Conservation (phyloP, 2,888 invertebrate genomes). For the Chalcosyrphus nemorum region DNA sequence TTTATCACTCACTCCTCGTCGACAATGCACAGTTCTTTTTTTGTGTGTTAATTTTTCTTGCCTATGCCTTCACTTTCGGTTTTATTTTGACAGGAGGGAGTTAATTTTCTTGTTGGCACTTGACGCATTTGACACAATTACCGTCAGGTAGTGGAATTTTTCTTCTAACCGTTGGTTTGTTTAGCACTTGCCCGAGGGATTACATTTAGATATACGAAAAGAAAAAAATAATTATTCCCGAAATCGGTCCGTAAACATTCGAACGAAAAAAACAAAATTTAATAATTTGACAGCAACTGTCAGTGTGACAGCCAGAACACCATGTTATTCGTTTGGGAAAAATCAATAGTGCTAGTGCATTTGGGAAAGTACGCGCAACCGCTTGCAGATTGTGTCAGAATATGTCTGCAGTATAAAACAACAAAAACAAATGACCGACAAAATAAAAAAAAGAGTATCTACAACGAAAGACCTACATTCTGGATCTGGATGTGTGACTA, state of each 20-base stretch:
- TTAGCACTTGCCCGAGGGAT: not conserved
- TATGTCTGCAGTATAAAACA: slow-evolving; percentile 54
- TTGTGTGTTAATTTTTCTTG: slow-evolving; percentile 5
- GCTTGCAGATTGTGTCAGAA: slow-evolving; percentile 49
- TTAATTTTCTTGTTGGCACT: slow-evolving; percentile 13
- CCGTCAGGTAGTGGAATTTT: slow-evolving; percentile 25
- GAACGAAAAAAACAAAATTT: too few species aligned
- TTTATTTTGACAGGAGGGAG: slow-evolving; percentile 21
- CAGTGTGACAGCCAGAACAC: slow-evolving; percentile 48
- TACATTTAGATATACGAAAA: slow-evolving; percentile 13
- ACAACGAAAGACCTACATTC: slow-evolving; percentile 52
- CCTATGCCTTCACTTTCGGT: too few species aligned
- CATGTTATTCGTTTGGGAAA: slow-evolving; percentile 21
- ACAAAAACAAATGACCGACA: too few species aligned
- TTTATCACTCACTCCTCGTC: slow-evolving; percentile 3
- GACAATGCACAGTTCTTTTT: not conserved
- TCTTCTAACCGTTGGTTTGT: slow-evolving; percentile 10
- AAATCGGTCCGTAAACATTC: slow-evolving; percentile 39
- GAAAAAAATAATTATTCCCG: slow-evolving; percentile 30
- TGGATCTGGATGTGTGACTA: slow-evolving; percentile 57
- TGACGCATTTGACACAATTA: slow-evolving; percentile 35
- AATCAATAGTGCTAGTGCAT: slow-evolving; percentile 46
- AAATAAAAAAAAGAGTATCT: slow-evolving; percentile 27
- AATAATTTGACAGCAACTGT: slow-evolving; percentile 44
- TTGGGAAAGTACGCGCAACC: slow-evolving; percentile 58